Evolutionary conservation across 2,888 invertebrate species (phyloP).

Genomic region (Nephrotoma flavescens): DNA sequence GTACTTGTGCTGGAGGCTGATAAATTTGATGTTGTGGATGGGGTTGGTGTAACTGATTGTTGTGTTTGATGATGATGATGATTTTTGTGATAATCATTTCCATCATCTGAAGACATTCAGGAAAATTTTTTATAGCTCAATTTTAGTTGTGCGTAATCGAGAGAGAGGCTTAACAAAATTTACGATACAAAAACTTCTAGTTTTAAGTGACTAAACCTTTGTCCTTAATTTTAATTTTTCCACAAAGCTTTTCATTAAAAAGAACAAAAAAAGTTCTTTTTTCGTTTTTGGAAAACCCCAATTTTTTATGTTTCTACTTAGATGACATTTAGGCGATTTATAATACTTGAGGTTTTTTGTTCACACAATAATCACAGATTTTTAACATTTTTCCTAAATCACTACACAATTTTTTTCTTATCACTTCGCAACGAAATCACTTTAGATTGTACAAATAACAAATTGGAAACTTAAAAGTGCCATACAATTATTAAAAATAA

Average conservation of each 20-base stretch:
- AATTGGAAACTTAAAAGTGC: background rate
- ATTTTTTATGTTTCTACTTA: background rate
- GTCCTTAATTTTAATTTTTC: background rate
- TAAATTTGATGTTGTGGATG: constrained; percentile 5
- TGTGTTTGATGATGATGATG: constrained; percentile 12
- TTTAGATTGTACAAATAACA: background rate
- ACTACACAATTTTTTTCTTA: background rate
- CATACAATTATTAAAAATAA: background rate
- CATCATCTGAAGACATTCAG: constrained; percentile 18
- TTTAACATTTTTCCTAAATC: background rate
- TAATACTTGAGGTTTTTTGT: background rate
- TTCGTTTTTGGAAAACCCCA: background rate
- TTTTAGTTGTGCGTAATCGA: background rate
- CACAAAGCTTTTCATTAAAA: background rate
- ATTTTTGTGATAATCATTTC: constrained; percentile 15
- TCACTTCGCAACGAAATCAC: background rate
- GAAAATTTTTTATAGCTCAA: background rate
- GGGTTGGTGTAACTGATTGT: background rate
- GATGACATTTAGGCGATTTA: constrained; percentile 2
- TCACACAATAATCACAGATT: background rate
- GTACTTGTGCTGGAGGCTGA: background rate
- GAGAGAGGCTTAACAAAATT: background rate
- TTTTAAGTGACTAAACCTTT: background rate
- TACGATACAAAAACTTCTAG: background rate
- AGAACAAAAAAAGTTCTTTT: background rate